Evolutionary conservation across 2,888 invertebrate species (phyloP).

Genomic region (Acleris cristana): DNA sequence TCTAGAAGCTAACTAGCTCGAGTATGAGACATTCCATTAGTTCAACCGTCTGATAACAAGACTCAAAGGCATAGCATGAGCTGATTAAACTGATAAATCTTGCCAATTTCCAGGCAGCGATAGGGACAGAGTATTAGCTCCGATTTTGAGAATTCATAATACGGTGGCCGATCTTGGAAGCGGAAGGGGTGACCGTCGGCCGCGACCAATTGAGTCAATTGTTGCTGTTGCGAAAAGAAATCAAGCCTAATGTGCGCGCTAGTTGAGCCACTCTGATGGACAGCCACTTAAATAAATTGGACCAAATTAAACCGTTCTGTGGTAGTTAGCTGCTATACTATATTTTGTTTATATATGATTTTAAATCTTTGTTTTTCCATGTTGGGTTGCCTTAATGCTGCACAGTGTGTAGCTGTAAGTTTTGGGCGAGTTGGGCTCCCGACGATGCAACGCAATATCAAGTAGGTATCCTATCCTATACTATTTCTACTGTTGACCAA

Average conservation of each 20-base stretch:
- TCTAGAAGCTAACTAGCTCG: constrained; percentile 2
- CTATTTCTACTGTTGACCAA: too few species aligned
- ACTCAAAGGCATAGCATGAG: constrained; percentile 2
- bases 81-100: too few species aligned
- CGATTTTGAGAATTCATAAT: too few species aligned
- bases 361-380: background rate
- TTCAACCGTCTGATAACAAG: constrained; percentile 39
- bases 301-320: constrained; percentile 39
- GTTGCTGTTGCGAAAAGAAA: constrained; percentile 58
- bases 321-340: constrained; percentile 21
- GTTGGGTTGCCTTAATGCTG: too few species aligned
- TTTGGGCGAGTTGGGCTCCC: too few species aligned
- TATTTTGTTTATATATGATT: background rate
- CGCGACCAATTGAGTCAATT: constrained; percentile 66
- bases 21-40: constrained; percentile 36
- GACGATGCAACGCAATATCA: too few species aligned
- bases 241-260: constrained; percentile 45
- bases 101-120: too few species aligned
- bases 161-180: constrained; percentile 44
- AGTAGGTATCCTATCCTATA: too few species aligned
- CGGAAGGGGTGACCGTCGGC: constrained; percentile 58
- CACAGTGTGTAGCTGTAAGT: too few species aligned
- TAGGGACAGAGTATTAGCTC: too few species aligned
- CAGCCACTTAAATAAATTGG: constrained; percentile 46
- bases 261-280: constrained; percentile 51